These are phyloP conservation scores for Solenopsis fugax DNA, from an alignment of 1,140 invertebrate species.

Conservation along the genomic window DNA sequence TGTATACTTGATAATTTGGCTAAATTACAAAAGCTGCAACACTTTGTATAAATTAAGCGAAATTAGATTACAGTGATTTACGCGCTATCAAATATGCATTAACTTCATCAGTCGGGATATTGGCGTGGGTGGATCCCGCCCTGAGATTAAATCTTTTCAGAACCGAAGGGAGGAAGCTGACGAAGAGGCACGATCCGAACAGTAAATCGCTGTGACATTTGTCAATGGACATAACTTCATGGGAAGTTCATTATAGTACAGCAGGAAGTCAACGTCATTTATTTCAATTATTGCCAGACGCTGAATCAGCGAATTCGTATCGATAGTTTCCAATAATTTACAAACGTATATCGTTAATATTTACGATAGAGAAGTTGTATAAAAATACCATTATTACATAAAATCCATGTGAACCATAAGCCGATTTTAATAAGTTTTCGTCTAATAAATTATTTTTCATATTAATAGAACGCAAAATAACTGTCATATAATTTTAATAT, in stretches of 20 bases:
- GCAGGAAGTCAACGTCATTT: slow-evolving; percentile 69
- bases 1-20: too few relatives aligned
- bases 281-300: slow-evolving; percentile 79
- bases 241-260: slow-evolving; percentile 75
- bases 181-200: slow-evolving; percentile 58
- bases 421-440: neutral
- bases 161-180: slow-evolving; percentile 59
- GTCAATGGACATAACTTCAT: slow-evolving; percentile 70
- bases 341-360: slow-evolving; percentile 64
- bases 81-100: slow-evolving; percentile 39
- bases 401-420: neutral
- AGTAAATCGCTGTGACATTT: slow-evolving; percentile 74
- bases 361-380: neutral
- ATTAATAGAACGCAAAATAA: neutral
- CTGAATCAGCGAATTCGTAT: slow-evolving; percentile 71
- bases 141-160: slow-evolving; percentile 71
- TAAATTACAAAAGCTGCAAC: slow-evolving; percentile 8
- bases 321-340: slow-evolving; percentile 63
- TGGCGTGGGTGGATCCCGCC: neutral
- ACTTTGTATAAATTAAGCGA: slow-evolving; percentile 18
- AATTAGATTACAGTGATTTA: slow-evolving; percentile 40
- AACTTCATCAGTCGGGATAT: neutral
- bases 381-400: slow-evolving; percentile 17
- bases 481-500: neutral
- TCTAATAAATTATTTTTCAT: neutral